These are phyloP conservation scores for Semaprochilodus insignis DNA, from an alignment of 2,797 vertebrate species.

Conservation along the genomic window DNA sequence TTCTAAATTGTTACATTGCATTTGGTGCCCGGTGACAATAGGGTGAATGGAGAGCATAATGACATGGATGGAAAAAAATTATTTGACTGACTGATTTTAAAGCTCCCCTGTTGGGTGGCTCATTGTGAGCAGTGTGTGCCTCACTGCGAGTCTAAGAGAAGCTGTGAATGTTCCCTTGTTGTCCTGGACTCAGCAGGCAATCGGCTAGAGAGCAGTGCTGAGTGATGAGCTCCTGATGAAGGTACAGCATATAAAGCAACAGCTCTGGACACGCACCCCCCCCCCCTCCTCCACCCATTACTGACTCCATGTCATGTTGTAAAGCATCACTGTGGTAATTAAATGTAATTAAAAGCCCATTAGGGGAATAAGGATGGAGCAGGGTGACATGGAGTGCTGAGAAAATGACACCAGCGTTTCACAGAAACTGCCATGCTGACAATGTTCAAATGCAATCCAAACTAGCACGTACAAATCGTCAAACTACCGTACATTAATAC, in stretches of 20 bases:
- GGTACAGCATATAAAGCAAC: background rate
- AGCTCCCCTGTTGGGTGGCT: slow-evolving; percentile 1
- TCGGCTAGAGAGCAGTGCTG: background rate
- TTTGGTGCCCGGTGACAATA: background rate
- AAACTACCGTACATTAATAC: no score
- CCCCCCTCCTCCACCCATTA: background rate
- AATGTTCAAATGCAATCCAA: background rate
- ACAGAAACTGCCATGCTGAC: background rate
- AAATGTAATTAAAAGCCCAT: slow-evolving; percentile 56
- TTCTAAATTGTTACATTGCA: slow-evolving; percentile 17
- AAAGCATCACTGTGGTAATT: slow-evolving; percentile 39
- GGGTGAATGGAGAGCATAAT: background rate
- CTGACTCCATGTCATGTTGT: slow-evolving; percentile 17
- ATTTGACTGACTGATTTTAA: slow-evolving; percentile 15
- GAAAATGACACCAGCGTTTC: slow-evolving; percentile 25
- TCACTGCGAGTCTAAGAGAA: background rate
- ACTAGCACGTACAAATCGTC: no score
- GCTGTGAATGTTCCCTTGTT: background rate
- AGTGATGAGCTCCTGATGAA: slow-evolving; percentile 18
- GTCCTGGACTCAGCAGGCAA: background rate
- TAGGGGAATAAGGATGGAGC: slow-evolving; percentile 42
- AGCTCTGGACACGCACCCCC: background rate
- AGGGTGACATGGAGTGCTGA: slow-evolving; percentile 20
- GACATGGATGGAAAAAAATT: background rate
- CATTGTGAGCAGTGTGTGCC: background rate